Base-by-base conservation (phyloP, 1,140 invertebrate species). In the Anoplolepis gracilipes region DNA sequence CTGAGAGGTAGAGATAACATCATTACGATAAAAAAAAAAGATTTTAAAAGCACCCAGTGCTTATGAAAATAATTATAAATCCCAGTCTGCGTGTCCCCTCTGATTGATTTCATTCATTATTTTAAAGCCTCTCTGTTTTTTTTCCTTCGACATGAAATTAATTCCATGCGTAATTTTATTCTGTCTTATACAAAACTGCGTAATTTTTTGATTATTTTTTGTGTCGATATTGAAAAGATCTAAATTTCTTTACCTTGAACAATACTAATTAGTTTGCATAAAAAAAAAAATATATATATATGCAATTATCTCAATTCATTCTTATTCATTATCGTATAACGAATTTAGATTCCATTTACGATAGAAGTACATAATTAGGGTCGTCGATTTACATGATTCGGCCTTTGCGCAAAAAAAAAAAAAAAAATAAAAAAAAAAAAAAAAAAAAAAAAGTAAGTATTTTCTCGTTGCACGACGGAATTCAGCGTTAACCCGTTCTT, bases 391-490 rank as follows among this genome's bases (percentile, higher is more conserved):
- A 77, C 6, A 62, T 13, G 36, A 77, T 77, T 64, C 59, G 30
- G 6, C 11, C 22, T 77, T 46, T 28, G 5, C 46, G 42, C 13
- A 49, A 49, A 49, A n/a, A n/a, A n/a, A n/a, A n/a, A n/a, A n/a
- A n/a, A n/a, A n/a, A n/a, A n/a, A n/a, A n/a, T n/a, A n/a, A n/a
- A n/a, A n/a, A n/a, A n/a, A n/a, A n/a, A n/a, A n/a, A n/a, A n/a
- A n/a, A n/a, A n/a, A n/a, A n/a, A n/a, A n/a, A n/a, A n/a, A n/a
- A 73, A 19, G 30, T 84, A 57, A 76, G 42, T 64, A 84, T 25
- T 10, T 7, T 62, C 13, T 39, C 19, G 6, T 8, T 25, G 8
- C 39, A n/a, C 28, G 11, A n/a, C 13, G 22, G 6, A 59, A 77
- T 25, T 64, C 30, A 64, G 16, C 5, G 16, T 62, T 77, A 64